phyloP scores from a whole-genome alignment of 2,888 invertebrate species.

The Stictocephala bisonia region DNA sequence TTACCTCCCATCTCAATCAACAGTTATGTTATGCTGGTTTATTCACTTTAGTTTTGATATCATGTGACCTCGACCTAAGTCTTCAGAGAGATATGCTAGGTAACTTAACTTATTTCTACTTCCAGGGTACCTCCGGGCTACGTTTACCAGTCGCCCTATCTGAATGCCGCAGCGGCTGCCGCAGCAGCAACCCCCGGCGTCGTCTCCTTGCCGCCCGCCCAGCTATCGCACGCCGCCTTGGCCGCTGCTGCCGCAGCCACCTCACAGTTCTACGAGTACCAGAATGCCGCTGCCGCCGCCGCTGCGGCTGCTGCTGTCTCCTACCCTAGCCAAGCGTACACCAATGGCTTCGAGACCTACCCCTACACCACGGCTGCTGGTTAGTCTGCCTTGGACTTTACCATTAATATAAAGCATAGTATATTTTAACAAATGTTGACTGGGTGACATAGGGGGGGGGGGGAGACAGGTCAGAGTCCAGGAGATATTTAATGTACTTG shows the following conservation, averaged over 20 bases:
- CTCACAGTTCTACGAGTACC: slow-evolving; percentile 85
- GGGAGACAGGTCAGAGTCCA: too few relatives aligned
- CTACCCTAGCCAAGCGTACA: slow-evolving; percentile 76
- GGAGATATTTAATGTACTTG: too few relatives aligned
- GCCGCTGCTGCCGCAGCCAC: slow-evolving; percentile 79
- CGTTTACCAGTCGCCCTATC: slow-evolving; percentile 79
- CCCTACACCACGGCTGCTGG: slow-evolving; percentile 81
- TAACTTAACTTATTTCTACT: slow-evolving; percentile 56
- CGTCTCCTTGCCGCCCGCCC: slow-evolving; percentile 66
- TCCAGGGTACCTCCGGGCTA: slow-evolving; percentile 81
- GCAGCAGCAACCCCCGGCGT: slow-evolving; percentile 63
- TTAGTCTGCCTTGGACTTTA: too few relatives aligned
- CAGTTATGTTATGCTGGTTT: too few relatives aligned
- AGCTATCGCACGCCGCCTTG: slow-evolving; percentile 67
- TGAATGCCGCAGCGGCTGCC: slow-evolving; percentile 68
- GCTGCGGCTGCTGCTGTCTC: slow-evolving; percentile 75
- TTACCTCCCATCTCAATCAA: too few relatives aligned
- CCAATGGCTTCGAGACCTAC: slow-evolving; percentile 78
- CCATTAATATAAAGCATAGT: too few relatives aligned
- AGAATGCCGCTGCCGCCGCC: slow-evolving; percentile 74
- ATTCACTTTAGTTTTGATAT: too few relatives aligned
- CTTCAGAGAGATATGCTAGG: not conserved
- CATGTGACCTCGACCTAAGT: not conserved
- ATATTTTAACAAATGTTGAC: too few relatives aligned
- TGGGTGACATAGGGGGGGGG: too few relatives aligned